phyloP scores from a whole-genome alignment of 1,140 invertebrate species.

The Capitella teleta region DNA sequence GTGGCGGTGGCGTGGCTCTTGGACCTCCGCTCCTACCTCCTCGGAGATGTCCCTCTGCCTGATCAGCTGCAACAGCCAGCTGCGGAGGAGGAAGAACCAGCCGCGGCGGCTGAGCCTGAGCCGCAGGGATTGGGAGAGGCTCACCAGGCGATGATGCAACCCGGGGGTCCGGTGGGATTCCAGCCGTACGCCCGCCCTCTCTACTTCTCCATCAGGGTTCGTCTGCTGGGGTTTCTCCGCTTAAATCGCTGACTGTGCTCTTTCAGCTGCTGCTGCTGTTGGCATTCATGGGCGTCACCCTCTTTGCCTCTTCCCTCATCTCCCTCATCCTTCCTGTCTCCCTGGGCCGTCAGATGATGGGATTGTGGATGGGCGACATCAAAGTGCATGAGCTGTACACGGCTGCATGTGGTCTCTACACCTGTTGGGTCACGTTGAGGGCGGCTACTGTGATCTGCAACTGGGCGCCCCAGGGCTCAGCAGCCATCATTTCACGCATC shows the following conservation, averaged over 20 bases:
- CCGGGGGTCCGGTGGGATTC: slow-evolving; percentile 52
- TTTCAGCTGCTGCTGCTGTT: slow-evolving; percentile 52
- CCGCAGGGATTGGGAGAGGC: slow-evolving; percentile 41
- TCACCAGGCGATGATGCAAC: slow-evolving; percentile 47
- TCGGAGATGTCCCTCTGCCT: slow-evolving; percentile 47
- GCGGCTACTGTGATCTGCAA: slow-evolving; percentile 64
- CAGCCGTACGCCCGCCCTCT: slow-evolving; percentile 77
- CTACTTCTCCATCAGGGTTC: slow-evolving; percentile 67
- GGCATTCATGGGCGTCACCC: slow-evolving; percentile 62
- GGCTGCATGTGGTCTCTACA: slow-evolving; percentile 81
- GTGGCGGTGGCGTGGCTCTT: slow-evolving; percentile 69
- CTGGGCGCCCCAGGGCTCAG: slow-evolving; percentile 77
- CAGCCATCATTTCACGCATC: slow-evolving; percentile 59
- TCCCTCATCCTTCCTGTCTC: slow-evolving; percentile 77
- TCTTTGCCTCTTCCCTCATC: slow-evolving; percentile 68
- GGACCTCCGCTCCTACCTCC: slow-evolving; percentile 76
- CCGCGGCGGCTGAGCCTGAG: neutral
- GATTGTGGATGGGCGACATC: slow-evolving; percentile 57
- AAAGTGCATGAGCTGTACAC: slow-evolving; percentile 90
- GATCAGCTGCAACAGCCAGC: neutral
- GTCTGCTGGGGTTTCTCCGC: slow-evolving; percentile 5
- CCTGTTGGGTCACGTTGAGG: slow-evolving; percentile 77
- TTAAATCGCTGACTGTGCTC: slow-evolving; percentile 7
- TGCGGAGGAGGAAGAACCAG: neutral
- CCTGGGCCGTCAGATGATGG: slow-evolving; percentile 76